These are phyloP conservation scores for Antedon bifida DNA, from an alignment of 35 echinoderm and acorn worm species.

Conservation along the genomic window DNA sequence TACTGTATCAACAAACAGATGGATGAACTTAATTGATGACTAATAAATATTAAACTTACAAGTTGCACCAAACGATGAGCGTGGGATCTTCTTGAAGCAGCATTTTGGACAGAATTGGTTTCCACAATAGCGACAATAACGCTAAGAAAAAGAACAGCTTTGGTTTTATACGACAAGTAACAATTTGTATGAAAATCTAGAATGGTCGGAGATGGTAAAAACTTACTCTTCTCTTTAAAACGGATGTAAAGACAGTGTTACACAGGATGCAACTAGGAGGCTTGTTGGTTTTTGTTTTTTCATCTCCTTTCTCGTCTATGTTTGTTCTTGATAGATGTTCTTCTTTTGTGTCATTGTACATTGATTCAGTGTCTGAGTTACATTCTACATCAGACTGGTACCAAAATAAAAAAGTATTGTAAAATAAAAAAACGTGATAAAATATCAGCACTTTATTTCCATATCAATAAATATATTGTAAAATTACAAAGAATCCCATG, in stretches of 20 bases:
- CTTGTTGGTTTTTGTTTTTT: not conserved
- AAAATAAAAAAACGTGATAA: too few species aligned
- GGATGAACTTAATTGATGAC: too few species aligned
- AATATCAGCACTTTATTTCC: too few species aligned
- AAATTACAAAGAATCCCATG: too few species aligned
- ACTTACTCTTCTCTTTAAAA: not conserved
- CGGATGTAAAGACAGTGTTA: not conserved
- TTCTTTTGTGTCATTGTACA: not conserved
- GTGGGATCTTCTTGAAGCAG: constrained; percentile 52
- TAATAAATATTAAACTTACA: too few species aligned
- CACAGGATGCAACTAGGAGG: not conserved
- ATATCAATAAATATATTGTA: too few species aligned
- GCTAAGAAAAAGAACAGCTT: constrained; percentile 19
- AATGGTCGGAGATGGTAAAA: too few species aligned
- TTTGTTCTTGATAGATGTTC: not conserved
- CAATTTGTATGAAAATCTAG: too few species aligned
- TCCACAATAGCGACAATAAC: constrained; percentile 69
- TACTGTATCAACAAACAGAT: too few species aligned
- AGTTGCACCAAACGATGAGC: constrained; percentile 63
- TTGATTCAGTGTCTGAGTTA: not conserved
- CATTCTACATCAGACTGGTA: not conserved
- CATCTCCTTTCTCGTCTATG: not conserved
- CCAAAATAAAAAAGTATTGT: not conserved
- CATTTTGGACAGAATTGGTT: constrained; percentile 75
- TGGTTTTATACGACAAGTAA: too few species aligned